These are phyloP conservation scores for Saimiri boliviensis DNA, from an alignment of 2,113 vertebrate species.

Conservation along the genomic window DNA sequence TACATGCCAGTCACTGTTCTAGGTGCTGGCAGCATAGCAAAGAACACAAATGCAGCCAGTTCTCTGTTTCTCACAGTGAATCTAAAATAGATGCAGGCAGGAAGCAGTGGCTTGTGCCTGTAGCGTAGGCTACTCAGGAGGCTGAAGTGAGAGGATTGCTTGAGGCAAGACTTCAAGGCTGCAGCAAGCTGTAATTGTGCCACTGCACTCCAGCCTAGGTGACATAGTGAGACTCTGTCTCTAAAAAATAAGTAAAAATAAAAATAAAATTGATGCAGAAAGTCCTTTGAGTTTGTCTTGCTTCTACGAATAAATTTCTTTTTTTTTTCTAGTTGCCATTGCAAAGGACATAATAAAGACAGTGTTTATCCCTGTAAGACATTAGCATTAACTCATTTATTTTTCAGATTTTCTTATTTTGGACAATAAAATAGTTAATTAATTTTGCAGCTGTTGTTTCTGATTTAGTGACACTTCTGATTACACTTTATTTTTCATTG, in stretches of 20 bases:
- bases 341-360: neutral
- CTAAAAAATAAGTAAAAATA: neutral
- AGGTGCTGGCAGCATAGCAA: neutral
- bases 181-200: neutral
- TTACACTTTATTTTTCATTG: neutral
- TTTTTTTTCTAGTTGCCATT: neutral
- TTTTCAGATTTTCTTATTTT: slow-evolving; percentile 32
- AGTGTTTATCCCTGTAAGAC: neutral
- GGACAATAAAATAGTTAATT: slow-evolving; percentile 9
- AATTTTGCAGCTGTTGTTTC: slow-evolving; percentile 1
- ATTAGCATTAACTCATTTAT: neutral
- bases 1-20: neutral
- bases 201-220: neutral
- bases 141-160: neutral
- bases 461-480: neutral
- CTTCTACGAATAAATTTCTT: neutral
- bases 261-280: neutral
- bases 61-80: neutral
- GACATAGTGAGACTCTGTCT: neutral
- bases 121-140: neutral
- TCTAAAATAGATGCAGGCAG: too few relatives aligned
- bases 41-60: neutral
- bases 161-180: neutral
- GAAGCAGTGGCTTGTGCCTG: too few relatives aligned
- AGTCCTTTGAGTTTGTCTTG: slow-evolving; percentile 3